These are phyloP conservation scores for Acromyrmex echinatior DNA, from an alignment of 1,140 invertebrate species.

Conservation along the genomic window DNA sequence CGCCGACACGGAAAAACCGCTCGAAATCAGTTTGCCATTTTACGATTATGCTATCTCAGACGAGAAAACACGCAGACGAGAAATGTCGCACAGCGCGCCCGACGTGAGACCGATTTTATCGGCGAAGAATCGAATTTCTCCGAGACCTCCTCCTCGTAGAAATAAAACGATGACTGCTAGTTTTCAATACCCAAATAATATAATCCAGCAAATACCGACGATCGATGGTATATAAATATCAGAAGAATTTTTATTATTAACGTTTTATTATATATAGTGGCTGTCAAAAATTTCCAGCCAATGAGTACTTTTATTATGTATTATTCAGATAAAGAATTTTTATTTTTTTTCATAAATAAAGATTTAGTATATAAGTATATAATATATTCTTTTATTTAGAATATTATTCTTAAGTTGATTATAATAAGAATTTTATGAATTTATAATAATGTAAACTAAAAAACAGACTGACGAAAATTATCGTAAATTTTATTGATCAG, in stretches of 20 bases:
- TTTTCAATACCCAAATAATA: not conserved
- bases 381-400: no score
- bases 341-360: no score
- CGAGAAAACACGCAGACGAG: constrained; percentile 35
- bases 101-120: constrained; percentile 52
- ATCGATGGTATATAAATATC: not conserved
- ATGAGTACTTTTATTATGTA: no score
- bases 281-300: no score
- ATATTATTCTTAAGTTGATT: no score
- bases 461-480: no score
- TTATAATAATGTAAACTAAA: no score
- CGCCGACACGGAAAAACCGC: constrained; percentile 22
- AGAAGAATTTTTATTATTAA: constrained; percentile 5
- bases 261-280: not conserved
- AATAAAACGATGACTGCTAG: constrained; percentile 19
- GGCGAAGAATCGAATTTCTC: constrained; percentile 25
- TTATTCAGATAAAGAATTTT: no score
- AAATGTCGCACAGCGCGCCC: constrained; percentile 28
- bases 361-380: no score
- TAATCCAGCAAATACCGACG: not conserved
- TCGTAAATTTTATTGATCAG: no score
- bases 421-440: no score
- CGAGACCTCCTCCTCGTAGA: not conserved
- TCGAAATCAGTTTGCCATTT: constrained; percentile 71
- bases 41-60: constrained; percentile 68